A percentile compares a stretch with the other conserved stretches of the same genome.
phyloP scores from a whole-genome alignment of 2,113 vertebrate species.

The Hemichromis elongatus region DNA sequence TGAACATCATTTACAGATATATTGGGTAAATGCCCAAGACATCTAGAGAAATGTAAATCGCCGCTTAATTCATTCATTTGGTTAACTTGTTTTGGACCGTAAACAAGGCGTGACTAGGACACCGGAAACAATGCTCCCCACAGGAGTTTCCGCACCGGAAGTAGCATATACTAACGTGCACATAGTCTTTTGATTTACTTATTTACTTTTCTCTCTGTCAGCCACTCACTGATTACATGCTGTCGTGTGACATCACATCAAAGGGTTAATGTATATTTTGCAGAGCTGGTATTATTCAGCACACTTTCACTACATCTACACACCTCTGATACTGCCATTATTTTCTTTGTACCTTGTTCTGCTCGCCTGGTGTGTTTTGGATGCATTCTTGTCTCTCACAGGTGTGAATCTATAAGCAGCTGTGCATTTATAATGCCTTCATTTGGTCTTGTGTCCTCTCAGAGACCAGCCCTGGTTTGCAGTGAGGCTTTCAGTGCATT shows the following conservation, averaged over 20 bases:
- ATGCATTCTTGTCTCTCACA: fast-evolving
- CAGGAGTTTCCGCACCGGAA: too few species aligned
- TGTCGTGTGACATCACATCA: neutral
- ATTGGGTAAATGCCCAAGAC: too few species aligned
- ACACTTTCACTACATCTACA: neutral
- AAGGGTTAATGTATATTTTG: too few species aligned
- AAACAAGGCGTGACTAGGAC: too few species aligned
- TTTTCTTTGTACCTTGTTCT: neutral
- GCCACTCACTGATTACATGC: neutral
- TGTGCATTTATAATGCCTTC: neutral
- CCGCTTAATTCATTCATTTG: too few species aligned
- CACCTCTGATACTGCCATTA: neutral
- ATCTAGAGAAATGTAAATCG: too few species aligned
- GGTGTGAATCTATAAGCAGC: fast-evolving
- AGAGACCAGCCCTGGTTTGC: constrained; percentile 68
- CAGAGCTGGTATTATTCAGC: neutral
- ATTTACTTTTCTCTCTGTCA: neutral
- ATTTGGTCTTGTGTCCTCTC: neutral
- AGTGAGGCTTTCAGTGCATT: constrained; percentile 60
- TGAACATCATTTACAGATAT: too few species aligned
- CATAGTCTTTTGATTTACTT: too few species aligned
- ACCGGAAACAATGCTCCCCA: too few species aligned
- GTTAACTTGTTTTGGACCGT: too few species aligned
- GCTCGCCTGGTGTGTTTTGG: fast-evolving
- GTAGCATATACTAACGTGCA: too few species aligned